Evolutionary conservation across 2,888 invertebrate species (phyloP).

Genomic region (Auanema sp.): DNA sequence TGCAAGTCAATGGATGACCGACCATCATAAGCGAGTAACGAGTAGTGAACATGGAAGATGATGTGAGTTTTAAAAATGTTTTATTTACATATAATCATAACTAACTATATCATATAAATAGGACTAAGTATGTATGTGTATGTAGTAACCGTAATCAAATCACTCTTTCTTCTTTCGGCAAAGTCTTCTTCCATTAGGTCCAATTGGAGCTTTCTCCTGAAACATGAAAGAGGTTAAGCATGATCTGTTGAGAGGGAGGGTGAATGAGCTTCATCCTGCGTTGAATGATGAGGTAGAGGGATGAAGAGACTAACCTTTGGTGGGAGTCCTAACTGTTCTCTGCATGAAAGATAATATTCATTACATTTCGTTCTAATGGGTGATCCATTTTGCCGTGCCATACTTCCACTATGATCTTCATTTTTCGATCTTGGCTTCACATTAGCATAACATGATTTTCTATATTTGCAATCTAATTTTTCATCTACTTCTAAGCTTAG

Average conservation of each 20-base stretch:
- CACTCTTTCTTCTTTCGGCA: conserved; percentile 54
- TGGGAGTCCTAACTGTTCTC: conserved; percentile 54
- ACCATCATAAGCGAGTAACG: too few relatives aligned
- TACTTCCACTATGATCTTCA: conserved; percentile 37
- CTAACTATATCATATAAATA: too few relatives aligned
- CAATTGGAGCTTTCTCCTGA: conserved; percentile 53
- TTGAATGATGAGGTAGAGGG: neutral
- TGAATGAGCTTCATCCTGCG: neutral
- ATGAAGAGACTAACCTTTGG: conserved; percentile 26
- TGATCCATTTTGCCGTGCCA: conserved; percentile 22
- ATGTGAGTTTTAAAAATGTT: too few relatives aligned
- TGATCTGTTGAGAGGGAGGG: neutral
- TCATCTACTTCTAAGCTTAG: conserved; percentile 17
- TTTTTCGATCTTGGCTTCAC: conserved; percentile 29
- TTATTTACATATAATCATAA: too few relatives aligned
- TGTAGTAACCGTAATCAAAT: conserved; percentile 7
- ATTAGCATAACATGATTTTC: conserved; percentile 55
- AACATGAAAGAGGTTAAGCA: neutral
- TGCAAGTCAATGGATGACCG: too few relatives aligned
- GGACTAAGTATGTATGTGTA: too few relatives aligned
- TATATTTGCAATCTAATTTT: conserved; percentile 56
- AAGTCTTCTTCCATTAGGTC: conserved; percentile 55
- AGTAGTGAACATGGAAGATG: too few relatives aligned
- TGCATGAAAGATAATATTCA: conserved; percentile 49
- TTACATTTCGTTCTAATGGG: conserved; percentile 34